Evolutionary conservation across 37 sponge, comb jelly and placozoan genomes (phyloP).

Genomic region (Beroe forskalii): DNA sequence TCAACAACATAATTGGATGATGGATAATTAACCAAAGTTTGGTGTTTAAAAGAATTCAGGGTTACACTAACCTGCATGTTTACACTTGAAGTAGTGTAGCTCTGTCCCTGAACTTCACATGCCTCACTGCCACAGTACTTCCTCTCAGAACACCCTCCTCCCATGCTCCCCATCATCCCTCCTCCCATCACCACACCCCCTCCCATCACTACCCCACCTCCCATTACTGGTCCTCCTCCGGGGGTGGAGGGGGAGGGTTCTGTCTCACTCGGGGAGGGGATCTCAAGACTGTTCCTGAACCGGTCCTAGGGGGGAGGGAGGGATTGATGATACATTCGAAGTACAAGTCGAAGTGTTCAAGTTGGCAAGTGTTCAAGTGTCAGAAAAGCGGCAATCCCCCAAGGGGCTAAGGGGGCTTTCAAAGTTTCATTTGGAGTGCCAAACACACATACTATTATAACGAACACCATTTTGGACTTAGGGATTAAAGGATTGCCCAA

Average conservation of each 20-base stretch:
- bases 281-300: conserved; percentile 24
- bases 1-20: too few relatives aligned
- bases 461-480: too few relatives aligned
- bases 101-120: neutral
- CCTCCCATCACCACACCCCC: neutral
- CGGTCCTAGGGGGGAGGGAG: neutral
- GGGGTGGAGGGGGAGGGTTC: neutral
- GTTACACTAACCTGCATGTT: neutral
- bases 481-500: too few relatives aligned
- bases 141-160: neutral
- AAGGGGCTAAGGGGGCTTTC: too few relatives aligned
- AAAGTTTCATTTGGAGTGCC: too few relatives aligned
- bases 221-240: neutral
- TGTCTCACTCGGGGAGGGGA: neutral
- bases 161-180: neutral
- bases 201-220: neutral
- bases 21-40: too few relatives aligned
- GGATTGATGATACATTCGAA: too few relatives aligned
- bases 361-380: too few relatives aligned
- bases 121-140: neutral
- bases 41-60: too few relatives aligned
- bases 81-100: neutral
- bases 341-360: too few relatives aligned
- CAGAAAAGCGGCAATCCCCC: too few relatives aligned
- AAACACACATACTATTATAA: too few relatives aligned